Conservation (phyloP, 2,888 invertebrate genomes). For the Aspidapion aeneum region DNA sequence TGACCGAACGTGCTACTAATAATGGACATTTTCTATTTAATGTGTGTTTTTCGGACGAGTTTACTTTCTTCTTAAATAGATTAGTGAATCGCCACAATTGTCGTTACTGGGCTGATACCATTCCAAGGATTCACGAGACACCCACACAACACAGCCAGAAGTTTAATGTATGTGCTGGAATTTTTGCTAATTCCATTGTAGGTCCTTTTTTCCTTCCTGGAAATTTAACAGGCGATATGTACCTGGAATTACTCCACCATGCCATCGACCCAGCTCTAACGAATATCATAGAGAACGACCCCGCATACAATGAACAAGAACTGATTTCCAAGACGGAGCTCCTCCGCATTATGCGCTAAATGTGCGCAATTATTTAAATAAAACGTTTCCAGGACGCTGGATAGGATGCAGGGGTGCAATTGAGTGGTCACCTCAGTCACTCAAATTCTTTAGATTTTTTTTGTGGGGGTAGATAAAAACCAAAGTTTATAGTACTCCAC, state of each 20-base stretch:
- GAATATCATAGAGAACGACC: conserved; percentile 14
- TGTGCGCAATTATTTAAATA: conserved; percentile 1
- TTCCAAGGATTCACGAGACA: conserved; percentile 13
- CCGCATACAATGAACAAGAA: conserved; percentile 6
- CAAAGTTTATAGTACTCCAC: conserved; percentile 2
- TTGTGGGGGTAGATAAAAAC: conserved; percentile 3
- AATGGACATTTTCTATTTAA: too few relatives aligned
- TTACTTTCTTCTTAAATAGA: conserved; percentile 14
- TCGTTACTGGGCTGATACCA: conserved; percentile 15
- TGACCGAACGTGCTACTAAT: too few relatives aligned
- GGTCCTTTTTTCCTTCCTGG: conserved; percentile 10
- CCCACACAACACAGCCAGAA: conserved; percentile 15
- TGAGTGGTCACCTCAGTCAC: conserved; percentile 1
- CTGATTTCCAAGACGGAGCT: conserved; percentile 10
- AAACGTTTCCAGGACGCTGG: conserved; percentile 11
- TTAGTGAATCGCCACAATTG: conserved; percentile 16
- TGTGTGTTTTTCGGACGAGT: background rate
- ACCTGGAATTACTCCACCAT: conserved; percentile 16
- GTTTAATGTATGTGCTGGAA: conserved; percentile 12
- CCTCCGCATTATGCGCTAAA: conserved; percentile 1
- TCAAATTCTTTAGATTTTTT: conserved; percentile 5
- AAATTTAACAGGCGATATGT: conserved; percentile 18
- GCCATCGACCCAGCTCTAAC: conserved; percentile 10
- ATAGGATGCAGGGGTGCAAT: background rate
- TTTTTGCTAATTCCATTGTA: conserved; percentile 3